Evolutionary conservation across 1,140 invertebrate genomes (phyloP), one percentile per base, ranked within the genome.

Genomic region (Scaptomyza pallida): DNA sequence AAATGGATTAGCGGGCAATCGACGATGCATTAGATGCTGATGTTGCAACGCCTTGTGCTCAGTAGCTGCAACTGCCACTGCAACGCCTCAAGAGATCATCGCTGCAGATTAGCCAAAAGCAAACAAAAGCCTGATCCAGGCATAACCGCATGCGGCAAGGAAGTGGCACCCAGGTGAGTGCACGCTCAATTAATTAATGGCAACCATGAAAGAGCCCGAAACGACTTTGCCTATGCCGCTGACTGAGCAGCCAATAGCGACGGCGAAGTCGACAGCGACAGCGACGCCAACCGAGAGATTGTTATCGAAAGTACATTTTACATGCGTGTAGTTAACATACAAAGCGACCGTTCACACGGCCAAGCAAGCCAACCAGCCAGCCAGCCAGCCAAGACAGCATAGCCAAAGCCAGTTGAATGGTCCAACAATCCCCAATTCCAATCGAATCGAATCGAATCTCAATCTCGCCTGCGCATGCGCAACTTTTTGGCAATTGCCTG

Each of bases 121-220:
- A 82, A 86, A 86, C 82, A 86, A 88, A 86, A 71, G 71, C 70
- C 74, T 67, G 51, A 76, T 78, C 59, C 76, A 63, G 15, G 19
- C 37, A 51, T n/a, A 30, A 41, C 26, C 44, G 64, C 19, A 12
- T 5, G 30, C 19, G 5, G 35, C 47, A 41, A 47, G 40, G 33
- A 33, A 33, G 16, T 30, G 56, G 30, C 30, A 21, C 6, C 26
- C 35, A 45, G 35, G 43, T 70, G 50, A 54, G 62, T 65, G 71
- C 59, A 75, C 75, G 82, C 82, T 88, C 82, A 88, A 88, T 88
- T 88, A 88, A 88, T 88, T 88, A 88, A 88, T 88, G 75, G 82
- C 78, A 82, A 75, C 78, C 74, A 75, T 81, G 83, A 89, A 88
- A 88, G 83, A 82, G 82, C 80, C 80, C 57, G 65, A 37, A 69